A percentile compares a stretch with the other conserved stretches of the same genome.
These are phyloP conservation scores for Microctonus aethiopoides DNA, from an alignment of 2,888 invertebrate genomes.

Conservation along the genomic window DNA sequence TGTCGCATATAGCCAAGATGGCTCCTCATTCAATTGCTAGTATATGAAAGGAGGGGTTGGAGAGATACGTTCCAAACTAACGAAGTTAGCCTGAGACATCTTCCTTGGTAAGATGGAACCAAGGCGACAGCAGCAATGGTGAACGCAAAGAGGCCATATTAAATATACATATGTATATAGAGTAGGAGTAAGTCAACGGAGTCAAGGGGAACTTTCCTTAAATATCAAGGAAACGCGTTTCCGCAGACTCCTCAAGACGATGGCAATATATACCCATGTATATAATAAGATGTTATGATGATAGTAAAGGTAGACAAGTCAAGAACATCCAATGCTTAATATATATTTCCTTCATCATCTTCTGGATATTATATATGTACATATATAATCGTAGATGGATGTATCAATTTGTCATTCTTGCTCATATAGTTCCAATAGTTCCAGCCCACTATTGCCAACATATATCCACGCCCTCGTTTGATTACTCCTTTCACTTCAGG, in stretches of 20 bases:
- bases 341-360: neutral
- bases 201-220: neutral
- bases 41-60: conserved; percentile 46
- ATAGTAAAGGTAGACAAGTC: neutral
- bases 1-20: conserved; percentile 61
- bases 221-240: neutral
- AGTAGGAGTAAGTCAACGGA: neutral
- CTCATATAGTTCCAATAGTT: no score
- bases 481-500: neutral
- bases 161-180: neutral
- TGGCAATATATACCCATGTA: neutral
- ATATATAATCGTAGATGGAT: neutral
- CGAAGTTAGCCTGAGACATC: conserved; percentile 62
- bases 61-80: conserved; percentile 45
- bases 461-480: neutral
- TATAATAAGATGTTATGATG: neutral
- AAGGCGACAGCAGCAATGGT: conserved; percentile 18
- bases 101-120: conserved; percentile 49
- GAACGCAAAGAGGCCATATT: conserved; percentile 18
- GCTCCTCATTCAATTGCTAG: conserved; percentile 47
- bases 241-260: neutral
- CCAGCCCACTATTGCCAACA: neutral
- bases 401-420: neutral
- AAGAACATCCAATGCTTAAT: neutral
- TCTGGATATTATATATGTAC: no score